Base-by-base conservation (phyloP, 2,113 vertebrate species). In the Melospiza melodia region DNA sequence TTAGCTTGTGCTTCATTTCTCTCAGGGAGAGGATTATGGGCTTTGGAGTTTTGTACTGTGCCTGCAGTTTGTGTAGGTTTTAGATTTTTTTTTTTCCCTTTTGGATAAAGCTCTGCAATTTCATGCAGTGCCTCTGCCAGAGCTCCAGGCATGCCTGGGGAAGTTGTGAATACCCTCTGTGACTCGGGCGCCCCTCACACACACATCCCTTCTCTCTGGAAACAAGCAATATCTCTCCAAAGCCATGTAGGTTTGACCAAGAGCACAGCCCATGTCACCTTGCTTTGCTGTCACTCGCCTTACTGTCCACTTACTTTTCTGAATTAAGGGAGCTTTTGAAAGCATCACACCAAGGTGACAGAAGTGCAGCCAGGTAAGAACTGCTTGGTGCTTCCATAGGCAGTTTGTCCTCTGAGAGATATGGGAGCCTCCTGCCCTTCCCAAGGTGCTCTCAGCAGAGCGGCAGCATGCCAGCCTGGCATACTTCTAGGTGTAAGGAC, bases 11-110 rank as follows among this genome's bases (percentile, higher is more conserved):
- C 74, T 92, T 93, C 11, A 44, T 79, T 95, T 95, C 87, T 81
- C 71, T 89, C 71, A 68, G 69, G 58, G 37, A 68, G 37, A 75
- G 81, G 72, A 93, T 96, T 94, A 95, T 41, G 57, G 85, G n/a
- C 82, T 95, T 93, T 92, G 44, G 75, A 87, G 73, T 84, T 87
- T 82, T 0, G 1, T 78, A 54, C 57, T 88, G 30, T 39, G 81
- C 44, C 69, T 84, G 55, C 41, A 83, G 25, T 43, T 63, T 52
- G 24, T 74, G 91, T 82, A 11, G 44, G 41, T 39, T 22, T 82
- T 46, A 30, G 5, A 11, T 44, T 68, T 52, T 51, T 65, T 65
- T 52, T 55, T 21, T 20, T n/a, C n/a, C 5, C 4, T 59, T 87
- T 85, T 58, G 25, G 58, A 39, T 59, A 44, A 87, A 62, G 21